These are phyloP conservation scores for Plagiodera versicolora DNA, from an alignment of 2,888 invertebrate species.

Conservation along the genomic window DNA sequence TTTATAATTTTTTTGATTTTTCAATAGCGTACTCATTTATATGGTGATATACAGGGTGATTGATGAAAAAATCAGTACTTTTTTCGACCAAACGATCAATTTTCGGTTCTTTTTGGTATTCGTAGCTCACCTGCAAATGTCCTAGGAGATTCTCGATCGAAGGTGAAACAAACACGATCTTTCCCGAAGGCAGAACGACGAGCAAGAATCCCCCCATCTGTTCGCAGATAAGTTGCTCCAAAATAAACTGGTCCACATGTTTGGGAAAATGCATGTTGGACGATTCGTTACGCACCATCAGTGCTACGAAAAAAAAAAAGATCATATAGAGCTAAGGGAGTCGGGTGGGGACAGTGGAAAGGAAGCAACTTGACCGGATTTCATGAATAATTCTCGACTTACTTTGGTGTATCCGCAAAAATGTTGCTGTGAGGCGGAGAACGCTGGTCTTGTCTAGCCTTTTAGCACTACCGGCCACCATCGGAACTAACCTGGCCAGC, in stretches of 20 bases:
- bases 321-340: too few relatives aligned
- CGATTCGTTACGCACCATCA: conserved; percentile 35
- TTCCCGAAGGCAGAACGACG: conserved; percentile 77
- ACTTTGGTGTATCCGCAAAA: conserved; percentile 76
- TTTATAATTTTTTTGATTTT: too few relatives aligned
- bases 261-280: conserved; percentile 56
- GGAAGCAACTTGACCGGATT: too few relatives aligned
- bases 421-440: conserved; percentile 82
- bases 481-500: conserved; percentile 80
- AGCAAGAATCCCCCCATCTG: conserved; percentile 79
- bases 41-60: too few relatives aligned
- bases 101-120: conserved; percentile 24
- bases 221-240: conserved; percentile 61
- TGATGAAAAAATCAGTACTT: too few relatives aligned
- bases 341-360: too few relatives aligned
- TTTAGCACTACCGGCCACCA: conserved; percentile 78
- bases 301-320: conserved; percentile 30
- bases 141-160: conserved; percentile 84
- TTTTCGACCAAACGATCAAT: too few relatives aligned
- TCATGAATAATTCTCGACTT: conserved; percentile 37
- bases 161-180: conserved; percentile 83
- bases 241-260: conserved; percentile 61
- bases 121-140: conserved; percentile 69
- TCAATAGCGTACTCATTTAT: too few relatives aligned
- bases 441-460: conserved; percentile 91